These are phyloP conservation scores for Aulostomus chinensis DNA, from an alignment of 2,797 vertebrate species.

Conservation along the genomic window DNA sequence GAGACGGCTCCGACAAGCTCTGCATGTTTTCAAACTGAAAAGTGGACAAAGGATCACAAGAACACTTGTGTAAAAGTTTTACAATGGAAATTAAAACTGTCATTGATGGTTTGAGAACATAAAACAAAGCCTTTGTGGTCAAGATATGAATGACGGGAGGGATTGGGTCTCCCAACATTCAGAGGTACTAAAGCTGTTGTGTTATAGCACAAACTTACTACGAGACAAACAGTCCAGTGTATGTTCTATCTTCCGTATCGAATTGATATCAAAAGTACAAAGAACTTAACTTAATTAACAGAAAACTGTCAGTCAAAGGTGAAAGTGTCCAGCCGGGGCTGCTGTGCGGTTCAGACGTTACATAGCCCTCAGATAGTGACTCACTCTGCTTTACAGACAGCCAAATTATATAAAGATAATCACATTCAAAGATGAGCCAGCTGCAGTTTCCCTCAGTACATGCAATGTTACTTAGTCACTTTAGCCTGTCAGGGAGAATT, in stretches of 20 bases:
- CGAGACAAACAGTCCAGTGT: too few relatives aligned
- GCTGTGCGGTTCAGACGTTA: slow-evolving; percentile 39
- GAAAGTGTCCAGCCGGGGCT: slow-evolving; percentile 34
- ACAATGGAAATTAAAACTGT: too few relatives aligned
- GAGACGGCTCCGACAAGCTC: too few relatives aligned
- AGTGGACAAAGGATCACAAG: background rate
- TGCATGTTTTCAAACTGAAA: too few relatives aligned
- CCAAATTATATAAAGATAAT: slow-evolving; percentile 80
- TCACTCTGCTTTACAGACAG: slow-evolving; percentile 73
- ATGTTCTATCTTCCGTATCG: too few relatives aligned
- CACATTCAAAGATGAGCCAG: slow-evolving; percentile 78
- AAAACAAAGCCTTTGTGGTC: too few relatives aligned
- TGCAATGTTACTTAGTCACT: slow-evolving; percentile 75
- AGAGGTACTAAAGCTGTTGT: too few relatives aligned
- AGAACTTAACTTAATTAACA: slow-evolving; percentile 19
- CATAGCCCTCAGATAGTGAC: slow-evolving; percentile 73
- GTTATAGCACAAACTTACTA: too few relatives aligned
- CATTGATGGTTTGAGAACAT: too few relatives aligned
- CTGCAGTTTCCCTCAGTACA: slow-evolving; percentile 62
- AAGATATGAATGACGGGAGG: too few relatives aligned
- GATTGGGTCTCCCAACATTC: too few relatives aligned
- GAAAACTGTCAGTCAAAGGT: slow-evolving; percentile 34
- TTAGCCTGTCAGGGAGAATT: slow-evolving; percentile 76
- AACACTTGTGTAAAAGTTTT: background rate
- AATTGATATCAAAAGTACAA: too few relatives aligned